Evolutionary conservation across 1,140 invertebrate species (phyloP), one percentile per base, ranked within the genome.

Genomic region (Marisa cornuarietis): DNA sequence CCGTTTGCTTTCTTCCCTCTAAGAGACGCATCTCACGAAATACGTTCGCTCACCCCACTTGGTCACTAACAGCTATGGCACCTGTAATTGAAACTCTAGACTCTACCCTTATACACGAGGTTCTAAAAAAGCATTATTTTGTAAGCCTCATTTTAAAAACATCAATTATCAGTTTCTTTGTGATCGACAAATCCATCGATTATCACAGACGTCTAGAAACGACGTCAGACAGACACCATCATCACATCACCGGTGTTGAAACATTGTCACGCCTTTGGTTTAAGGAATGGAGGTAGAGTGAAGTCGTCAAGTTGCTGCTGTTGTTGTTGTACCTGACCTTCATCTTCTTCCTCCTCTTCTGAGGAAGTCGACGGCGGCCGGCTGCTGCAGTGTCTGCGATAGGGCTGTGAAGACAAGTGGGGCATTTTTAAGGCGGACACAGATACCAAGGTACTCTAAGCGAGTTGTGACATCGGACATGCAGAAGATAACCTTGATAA

Each of bases 251-350:
- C n/a, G 22, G 71, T 73, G 51, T 22, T 7, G 54, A 7, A n/a
- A 73, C 16, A 16, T 8, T 22, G 18, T 49, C 42, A 22, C 10
- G 71, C 16, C 49, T 18, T 20, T 51, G 49, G 71, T 54, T 73
- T 22, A 22, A 73, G 71, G 71, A 73, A 73, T 3, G 71, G 71
- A 6, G 71, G 71, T 7, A 73, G 51, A 22, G 71, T 52, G 51
- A 11, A 24, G 52, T 54, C 49, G 42, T 54, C 71, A 14, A 49
- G 14, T 7, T 20, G 10, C 22, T 73, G 49, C 51, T 73, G 71
- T 54, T 73, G 71, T 54, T 73, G 71, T 73, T 73, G 71, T 11
- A 52, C 26, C 22, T 54, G 49, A 13, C 49, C 26, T 52, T n/a
- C 18, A 10, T 49, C 14, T 10, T 52, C 51, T 6, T 54, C 71